phyloP scores from a whole-genome alignment of 2,797 vertebrate species.

The Varecia variegata region DNA sequence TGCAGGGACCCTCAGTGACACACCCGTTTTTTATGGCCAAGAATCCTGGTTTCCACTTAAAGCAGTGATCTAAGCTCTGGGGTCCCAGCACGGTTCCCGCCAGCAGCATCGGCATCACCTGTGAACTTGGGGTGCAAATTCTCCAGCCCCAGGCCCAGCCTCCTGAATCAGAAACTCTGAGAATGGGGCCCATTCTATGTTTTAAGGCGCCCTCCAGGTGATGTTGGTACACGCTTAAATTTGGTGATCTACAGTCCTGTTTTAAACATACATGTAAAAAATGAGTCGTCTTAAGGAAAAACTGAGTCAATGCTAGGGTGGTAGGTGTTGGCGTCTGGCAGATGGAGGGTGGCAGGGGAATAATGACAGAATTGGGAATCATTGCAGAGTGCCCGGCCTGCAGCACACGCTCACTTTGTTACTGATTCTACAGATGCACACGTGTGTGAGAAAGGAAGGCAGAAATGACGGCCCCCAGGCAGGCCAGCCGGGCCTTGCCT shows the following conservation, averaged over 20 bases:
- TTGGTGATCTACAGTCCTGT: neutral
- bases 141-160: neutral
- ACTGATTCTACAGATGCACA: accelerated
- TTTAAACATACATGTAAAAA: neutral
- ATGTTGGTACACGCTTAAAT: neutral
- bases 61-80: neutral
- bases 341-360: neutral
- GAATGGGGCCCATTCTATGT: neutral
- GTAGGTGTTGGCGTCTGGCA: neutral
- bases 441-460: accelerated
- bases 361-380: neutral
- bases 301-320: accelerated
- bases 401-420: accelerated
- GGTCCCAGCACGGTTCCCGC: neutral
- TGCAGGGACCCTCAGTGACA: neutral
- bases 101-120: neutral
- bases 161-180: neutral
- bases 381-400: accelerated
- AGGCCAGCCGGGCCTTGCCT: neutral
- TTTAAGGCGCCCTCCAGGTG: neutral
- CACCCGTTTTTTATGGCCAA: neutral
- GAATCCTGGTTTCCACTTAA: neutral
- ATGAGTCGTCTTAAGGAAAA: neutral
- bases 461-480: neutral
- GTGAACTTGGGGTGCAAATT: neutral